These are phyloP conservation scores for Lordiphosa mommai DNA, from an alignment of 1,140 invertebrate genomes.

Conservation along the genomic window DNA sequence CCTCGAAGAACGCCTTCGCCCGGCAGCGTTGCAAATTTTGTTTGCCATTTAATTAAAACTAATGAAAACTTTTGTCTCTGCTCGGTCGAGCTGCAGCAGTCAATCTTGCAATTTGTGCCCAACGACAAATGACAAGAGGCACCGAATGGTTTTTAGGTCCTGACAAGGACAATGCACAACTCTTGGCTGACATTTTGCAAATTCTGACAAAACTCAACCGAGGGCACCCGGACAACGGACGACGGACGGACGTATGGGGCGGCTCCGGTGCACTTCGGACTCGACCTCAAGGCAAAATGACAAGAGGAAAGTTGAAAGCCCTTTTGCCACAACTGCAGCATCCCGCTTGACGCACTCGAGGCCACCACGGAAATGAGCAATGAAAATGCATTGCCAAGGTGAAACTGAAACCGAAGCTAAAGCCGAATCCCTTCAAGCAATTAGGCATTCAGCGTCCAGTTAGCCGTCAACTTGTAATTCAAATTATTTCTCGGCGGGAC, in stretches of 20 bases:
- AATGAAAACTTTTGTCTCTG: slow-evolving; percentile 65
- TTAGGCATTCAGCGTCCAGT: slow-evolving; percentile 29
- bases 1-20: slow-evolving; percentile 43
- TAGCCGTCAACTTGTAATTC: slow-evolving; percentile 7
- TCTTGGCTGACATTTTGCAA: slow-evolving; percentile 55
- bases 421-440: slow-evolving; percentile 28
- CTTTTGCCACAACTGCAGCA: slow-evolving; percentile 60
- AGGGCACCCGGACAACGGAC: background rate
- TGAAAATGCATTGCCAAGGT: slow-evolving; percentile 44
- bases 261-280: slow-evolving; percentile 18
- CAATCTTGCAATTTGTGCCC: slow-evolving; percentile 62
- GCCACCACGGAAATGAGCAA: slow-evolving; percentile 44
- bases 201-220: slow-evolving; percentile 33
- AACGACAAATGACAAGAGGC: slow-evolving; percentile 40
- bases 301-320: slow-evolving; percentile 51
- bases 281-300: slow-evolving; percentile 35
- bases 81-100: slow-evolving; percentile 26
- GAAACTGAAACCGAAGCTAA: background rate
- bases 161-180: slow-evolving; percentile 19
- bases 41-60: slow-evolving; percentile 76
- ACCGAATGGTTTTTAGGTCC: slow-evolving; percentile 15
- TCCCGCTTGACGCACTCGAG: slow-evolving; percentile 23
- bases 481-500: background rate
- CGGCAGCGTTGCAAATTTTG: slow-evolving; percentile 34
- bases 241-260: background rate